Evolutionary conservation across 1,140 invertebrate species (phyloP).

Genomic region (Macrostomum lignano): DNA sequence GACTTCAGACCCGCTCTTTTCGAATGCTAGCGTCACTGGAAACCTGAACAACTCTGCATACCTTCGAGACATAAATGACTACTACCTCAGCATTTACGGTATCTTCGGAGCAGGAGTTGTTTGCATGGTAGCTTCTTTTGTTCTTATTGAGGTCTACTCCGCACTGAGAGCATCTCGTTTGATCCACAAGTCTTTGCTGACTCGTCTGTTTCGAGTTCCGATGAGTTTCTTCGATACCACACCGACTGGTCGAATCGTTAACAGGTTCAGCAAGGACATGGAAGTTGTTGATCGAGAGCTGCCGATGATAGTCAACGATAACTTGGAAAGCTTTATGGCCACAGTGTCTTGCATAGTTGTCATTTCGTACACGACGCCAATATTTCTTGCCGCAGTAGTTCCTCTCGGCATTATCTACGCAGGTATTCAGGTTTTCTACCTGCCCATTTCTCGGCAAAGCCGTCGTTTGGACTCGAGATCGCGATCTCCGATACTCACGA

Average conservation of each 20-base stretch:
- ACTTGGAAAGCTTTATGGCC: slow-evolving; percentile 53
- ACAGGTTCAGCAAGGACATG: slow-evolving; percentile 55
- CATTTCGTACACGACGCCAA: background rate
- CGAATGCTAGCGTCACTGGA: no score
- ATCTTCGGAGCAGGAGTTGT: no score
- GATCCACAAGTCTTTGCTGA: slow-evolving; percentile 17
- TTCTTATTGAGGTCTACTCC: no score
- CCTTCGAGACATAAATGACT: no score
- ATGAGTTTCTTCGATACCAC: slow-evolving; percentile 36
- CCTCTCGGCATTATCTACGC: background rate
- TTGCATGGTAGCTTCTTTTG: no score
- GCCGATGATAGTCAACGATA: slow-evolving; percentile 75
- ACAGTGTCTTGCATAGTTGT: background rate
- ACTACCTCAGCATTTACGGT: no score
- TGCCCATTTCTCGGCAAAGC: slow-evolving; percentile 31
- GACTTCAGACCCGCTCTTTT: no score
- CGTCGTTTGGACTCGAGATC: slow-evolving; percentile 31
- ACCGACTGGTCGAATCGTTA: slow-evolving; percentile 36
- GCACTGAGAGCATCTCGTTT: background rate
- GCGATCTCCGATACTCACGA: slow-evolving; percentile 31
- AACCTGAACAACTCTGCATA: no score
- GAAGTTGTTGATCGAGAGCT: slow-evolving; percentile 70
- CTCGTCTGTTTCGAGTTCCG: slow-evolving; percentile 29
- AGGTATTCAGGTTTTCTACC: slow-evolving; percentile 26
- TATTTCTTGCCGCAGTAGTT: background rate